Base-by-base conservation (phyloP, 2,888 invertebrate species). In the Belgica antarctica region DNA sequence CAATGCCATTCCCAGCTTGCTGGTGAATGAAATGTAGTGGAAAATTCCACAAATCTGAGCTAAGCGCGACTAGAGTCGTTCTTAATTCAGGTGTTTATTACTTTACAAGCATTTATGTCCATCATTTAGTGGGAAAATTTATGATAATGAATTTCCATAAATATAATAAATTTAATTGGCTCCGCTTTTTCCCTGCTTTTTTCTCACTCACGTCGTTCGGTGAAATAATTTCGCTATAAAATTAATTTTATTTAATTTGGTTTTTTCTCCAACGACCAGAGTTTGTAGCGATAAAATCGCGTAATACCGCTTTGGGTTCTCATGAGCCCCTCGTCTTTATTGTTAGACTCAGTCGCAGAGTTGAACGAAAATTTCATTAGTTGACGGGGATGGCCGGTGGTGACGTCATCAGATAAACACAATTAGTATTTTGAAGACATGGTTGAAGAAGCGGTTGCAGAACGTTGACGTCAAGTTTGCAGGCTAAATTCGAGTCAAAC, bases 21-120 rank as follows among this genome's bases (percentile, higher is more conserved):
- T 17, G 5, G 22, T 2, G 5, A 4, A 17, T 52, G 52, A 52
- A 52, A 52, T 52, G n/a, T n/a, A n/a, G n/a, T n/a, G n/a, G n/a
- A n/a, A n/a, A n/a, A n/a, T n/a, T n/a, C n/a, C 52, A 52, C 22
- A 52, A 52, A 22, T 52, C 19, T n/a, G 4, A 52, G 52, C 22
- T 52, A 7, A 8, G 19, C 7, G 46, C 4, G 15, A n/a, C 52
- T 52, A 52, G 52, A 7, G 17, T 52, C 22, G 12, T n/a, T 52
- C 52, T 52, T 52, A 52, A 52, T 52, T 52, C 52, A 52, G 22
- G 52, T 52, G 52, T 52, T 52, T 52, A 52, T 52, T 52, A 52
- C 22, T 52, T 52, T 52, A 52, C 52, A 52, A 52, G 52, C 52
- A 52, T 52, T 52, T 52, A 52, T 52, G 8, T 52, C 52, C 52